Base-by-base conservation (phyloP, 2,888 invertebrate species). In the Prosopocoilus inquinatus region DNA sequence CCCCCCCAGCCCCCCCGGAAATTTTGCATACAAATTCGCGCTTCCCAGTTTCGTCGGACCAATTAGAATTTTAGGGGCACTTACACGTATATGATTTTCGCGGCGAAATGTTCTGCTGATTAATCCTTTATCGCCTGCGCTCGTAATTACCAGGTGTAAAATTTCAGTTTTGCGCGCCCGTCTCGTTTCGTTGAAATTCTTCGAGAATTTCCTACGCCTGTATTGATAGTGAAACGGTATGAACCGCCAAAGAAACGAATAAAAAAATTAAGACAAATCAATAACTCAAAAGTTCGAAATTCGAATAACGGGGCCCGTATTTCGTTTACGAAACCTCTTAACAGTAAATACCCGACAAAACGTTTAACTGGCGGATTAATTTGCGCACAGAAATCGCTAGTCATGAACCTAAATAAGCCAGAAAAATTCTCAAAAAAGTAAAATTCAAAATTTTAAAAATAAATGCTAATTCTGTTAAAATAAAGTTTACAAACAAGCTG, bases 141-240 rank as follows among this genome's bases (percentile, higher is more conserved):
- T 45, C 38, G 44, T 50, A 50, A 50, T 50, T 50, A 45, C 50
- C 50, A 45, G 45, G 45, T 50, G 50, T 50, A 50, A 50, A 50
- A 50, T 50, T 50, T 50, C 44, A 50, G 44, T 50, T 45, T 50
- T 45, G 45, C n/a, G n/a, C n/a, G 20, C 20, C 2, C 16, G 13
- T 41, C 2, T n/a, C 16, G 9, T 43, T 9, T 43, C 13, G 1
- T n/a, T 13, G n/a, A 28, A 43, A 43, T 43, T 43, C 43, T 13
- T 7, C 15, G 20, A 9, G 4, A 43, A 12, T 28, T 28, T 28
- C 1, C 20, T 28, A 5, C 20, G 7, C 20, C 20, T 20, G 3
- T 20, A 20, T 20, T 20, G 20, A 20, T 20, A 20, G 20, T 20
- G 20, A 20, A 20, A 20, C 2, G 2, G n/a, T 20, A 43, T 12